A percentile compares a stretch with the other conserved stretches of the same genome.
phyloP scores from a whole-genome alignment of 1,140 invertebrate species.

The Odontomachus brunneus region DNA sequence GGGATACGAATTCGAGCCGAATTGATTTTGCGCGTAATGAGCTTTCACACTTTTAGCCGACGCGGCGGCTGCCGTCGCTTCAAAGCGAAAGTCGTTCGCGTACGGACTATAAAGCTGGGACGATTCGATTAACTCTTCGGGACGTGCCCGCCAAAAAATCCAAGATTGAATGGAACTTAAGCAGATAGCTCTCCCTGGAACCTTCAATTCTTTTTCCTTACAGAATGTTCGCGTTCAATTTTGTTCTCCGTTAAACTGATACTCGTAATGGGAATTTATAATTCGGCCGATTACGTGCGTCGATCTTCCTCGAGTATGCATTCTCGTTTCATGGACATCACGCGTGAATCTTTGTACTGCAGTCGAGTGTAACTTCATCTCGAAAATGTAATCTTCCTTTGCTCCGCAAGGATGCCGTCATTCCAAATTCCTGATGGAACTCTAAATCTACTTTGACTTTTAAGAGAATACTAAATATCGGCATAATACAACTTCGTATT shows the following conservation, averaged over 20 bases:
- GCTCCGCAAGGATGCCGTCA: too few relatives aligned
- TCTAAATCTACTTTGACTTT: too few relatives aligned
- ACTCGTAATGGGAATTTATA: not conserved
- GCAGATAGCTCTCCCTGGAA: constrained; percentile 8
- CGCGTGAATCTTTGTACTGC: too few relatives aligned
- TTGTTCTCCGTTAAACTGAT: not conserved
- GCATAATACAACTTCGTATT: too few relatives aligned
- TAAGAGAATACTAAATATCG: too few relatives aligned
- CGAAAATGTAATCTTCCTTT: too few relatives aligned
- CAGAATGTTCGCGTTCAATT: not conserved
- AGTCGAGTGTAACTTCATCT: too few relatives aligned
- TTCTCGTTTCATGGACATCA: too few relatives aligned
- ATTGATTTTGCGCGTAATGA: constrained; percentile 56
- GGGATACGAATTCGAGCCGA: constrained; percentile 30
- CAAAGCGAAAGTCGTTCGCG: constrained; percentile 46
- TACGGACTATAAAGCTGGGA: constrained; percentile 42
- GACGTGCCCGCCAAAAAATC: constrained; percentile 24
- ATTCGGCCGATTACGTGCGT: not conserved
- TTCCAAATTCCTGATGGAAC: too few relatives aligned
- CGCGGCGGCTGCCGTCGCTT: constrained; percentile 30
- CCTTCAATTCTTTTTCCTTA: not conserved
- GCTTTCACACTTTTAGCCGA: constrained; percentile 59
- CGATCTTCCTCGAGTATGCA: not conserved
- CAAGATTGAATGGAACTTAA: constrained; percentile 6
- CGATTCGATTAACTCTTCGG: constrained; percentile 57